Evolutionary conservation across 1,140 invertebrate genomes (phyloP).

Genomic region (Aphaenogaster rudis): DNA sequence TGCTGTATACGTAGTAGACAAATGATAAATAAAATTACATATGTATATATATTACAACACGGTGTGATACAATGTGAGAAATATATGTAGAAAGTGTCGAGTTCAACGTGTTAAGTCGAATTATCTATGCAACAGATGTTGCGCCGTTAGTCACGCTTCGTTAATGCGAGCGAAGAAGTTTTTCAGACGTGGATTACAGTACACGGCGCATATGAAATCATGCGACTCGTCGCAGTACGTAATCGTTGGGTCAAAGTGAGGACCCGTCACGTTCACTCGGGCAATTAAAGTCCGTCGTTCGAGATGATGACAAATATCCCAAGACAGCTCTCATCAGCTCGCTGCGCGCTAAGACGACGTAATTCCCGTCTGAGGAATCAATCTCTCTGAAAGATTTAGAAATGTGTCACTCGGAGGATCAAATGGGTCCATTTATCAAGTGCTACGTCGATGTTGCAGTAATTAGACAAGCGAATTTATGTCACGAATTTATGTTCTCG

Average conservation of each 20-base stretch:
- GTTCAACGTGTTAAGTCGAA: constrained; percentile 11
- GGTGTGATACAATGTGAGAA: not conserved
- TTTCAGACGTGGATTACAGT: constrained; percentile 44
- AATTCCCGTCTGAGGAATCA: constrained; percentile 45
- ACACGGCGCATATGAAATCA: constrained; percentile 35
- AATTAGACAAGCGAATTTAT: constrained; percentile 27
- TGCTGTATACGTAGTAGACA: not conserved
- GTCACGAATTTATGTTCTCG: not conserved
- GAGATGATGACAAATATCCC: constrained; percentile 62
- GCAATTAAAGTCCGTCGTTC: constrained; percentile 78
- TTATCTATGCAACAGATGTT: constrained; percentile 51
- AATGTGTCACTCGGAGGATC: not conserved
- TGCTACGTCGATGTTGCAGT: not conserved
- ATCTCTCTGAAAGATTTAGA: constrained; percentile 17
- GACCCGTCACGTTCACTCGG: constrained; percentile 79
- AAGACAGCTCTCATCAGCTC: constrained; percentile 44
- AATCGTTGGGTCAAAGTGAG: constrained; percentile 60
- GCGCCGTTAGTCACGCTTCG: constrained; percentile 36
- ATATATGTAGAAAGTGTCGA: not conserved
- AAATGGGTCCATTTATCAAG: not conserved
- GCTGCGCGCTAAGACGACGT: constrained; percentile 31
- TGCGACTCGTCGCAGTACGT: not conserved
- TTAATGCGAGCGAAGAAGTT: constrained; percentile 35
- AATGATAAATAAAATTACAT: not conserved
- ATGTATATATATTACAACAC: not conserved